Evolutionary conservation across 92 coral and sea anemone species (phyloP).

Genomic region (Porites cylindrica): DNA sequence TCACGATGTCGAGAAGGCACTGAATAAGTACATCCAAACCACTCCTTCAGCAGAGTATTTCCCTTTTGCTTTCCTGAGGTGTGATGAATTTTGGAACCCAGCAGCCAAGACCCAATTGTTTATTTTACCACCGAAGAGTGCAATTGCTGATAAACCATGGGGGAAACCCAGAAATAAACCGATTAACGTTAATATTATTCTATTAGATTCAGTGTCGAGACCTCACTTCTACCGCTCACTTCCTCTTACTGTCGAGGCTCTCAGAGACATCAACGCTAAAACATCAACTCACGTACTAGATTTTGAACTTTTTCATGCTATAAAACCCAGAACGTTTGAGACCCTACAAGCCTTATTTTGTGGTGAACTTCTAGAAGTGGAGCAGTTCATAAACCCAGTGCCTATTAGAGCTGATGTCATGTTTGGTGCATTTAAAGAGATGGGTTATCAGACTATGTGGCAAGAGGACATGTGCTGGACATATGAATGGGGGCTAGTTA

Average conservation of each 20-base stretch:
- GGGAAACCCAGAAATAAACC: conserved; percentile 9
- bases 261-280: conserved; percentile 54
- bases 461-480: conserved; percentile 81
- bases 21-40: conserved; percentile 24
- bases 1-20: conserved; percentile 39
- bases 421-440: conserved; percentile 55
- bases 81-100: conserved; percentile 55
- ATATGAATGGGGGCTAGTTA: conserved; percentile 57
- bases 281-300: conserved; percentile 64
- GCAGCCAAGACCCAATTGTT: conserved; percentile 47
- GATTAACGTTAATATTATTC: conserved; percentile 82
- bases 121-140: conserved; percentile 43
- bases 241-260: conserved; percentile 74
- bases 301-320: conserved; percentile 72
- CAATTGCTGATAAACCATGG: conserved; percentile 2
- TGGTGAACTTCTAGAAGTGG: conserved; percentile 32
- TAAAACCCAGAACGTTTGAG: conserved; percentile 53
- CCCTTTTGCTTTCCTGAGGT: conserved; percentile 50
- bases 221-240: conserved; percentile 91
- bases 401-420: conserved; percentile 38
- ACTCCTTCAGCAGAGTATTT: conserved; percentile 11
- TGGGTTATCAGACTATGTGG: conserved; percentile 81
- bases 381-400: conserved; percentile 33
- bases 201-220: conserved; percentile 85
- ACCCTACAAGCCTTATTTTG: conserved; percentile 49